Base-by-base conservation (phyloP, 2,113 vertebrate species). In the Datnioides undecimradiatus region DNA sequence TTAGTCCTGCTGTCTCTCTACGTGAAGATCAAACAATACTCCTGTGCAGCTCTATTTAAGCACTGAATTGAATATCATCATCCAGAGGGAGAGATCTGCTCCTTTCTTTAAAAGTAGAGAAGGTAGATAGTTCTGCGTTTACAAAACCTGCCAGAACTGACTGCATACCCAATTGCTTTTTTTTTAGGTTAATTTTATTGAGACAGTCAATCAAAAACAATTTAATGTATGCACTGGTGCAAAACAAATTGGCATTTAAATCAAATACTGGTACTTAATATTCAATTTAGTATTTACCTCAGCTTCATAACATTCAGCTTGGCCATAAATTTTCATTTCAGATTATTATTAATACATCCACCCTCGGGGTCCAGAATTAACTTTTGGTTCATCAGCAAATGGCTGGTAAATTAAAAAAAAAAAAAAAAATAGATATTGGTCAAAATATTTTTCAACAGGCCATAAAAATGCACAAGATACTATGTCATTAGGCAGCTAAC, bases 221-320 rank as follows among this genome's bases (percentile, higher is more conserved):
- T 70, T 69, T 31, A 59, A 80, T 34, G 0, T 29, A 69, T 80
- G 41, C 73, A 52, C 7, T 69, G 49, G 10, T 65, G 67, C 40
- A 76, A 64, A 73, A 80, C 23, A 63, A 57, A 76, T 31, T 72
- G 38, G 14, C 45, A 45, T 23, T 79, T 46, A 52, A 62, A 68
- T 75, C 16, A 60, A 75, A 59, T 48, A 54, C 34, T 59, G 52
- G 45, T 71, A 38, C 14, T 25, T 11, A 8, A 12, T 48, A 49
- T 76, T 76, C 21, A 60, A 36, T 51, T 80, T 38, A 55, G 14
- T 41, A 55, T 67, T 86, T 60, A 65, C 66, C 51, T 60, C 19
- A 49, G 19, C 57, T 51, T 41, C 27, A 43, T 67, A 41, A 58
- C 67, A 51, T 59, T 65, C 41, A 38, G 69, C 46, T 33, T 59